phyloP scores from a whole-genome alignment of 2,113 vertebrate genomes.

The Deroptyus accipitrinus region DNA sequence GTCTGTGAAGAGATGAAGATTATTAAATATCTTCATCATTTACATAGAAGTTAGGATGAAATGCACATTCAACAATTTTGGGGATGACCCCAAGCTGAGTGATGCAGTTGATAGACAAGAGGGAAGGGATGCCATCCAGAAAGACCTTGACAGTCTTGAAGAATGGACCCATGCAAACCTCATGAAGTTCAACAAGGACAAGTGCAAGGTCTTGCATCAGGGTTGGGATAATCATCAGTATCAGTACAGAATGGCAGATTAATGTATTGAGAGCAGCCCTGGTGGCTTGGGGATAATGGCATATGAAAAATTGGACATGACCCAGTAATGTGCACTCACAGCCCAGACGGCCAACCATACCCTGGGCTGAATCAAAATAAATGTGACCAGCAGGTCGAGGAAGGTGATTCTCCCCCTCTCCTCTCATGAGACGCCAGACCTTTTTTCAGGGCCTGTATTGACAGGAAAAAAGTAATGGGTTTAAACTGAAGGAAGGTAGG shows the following conservation, averaged over 20 bases:
- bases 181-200: background rate
- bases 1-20: background rate
- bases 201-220: background rate
- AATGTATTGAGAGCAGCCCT: background rate
- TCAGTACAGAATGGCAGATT: background rate
- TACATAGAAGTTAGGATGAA: background rate
- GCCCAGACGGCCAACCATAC: background rate
- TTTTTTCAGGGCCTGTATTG: background rate
- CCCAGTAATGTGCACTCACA: background rate
- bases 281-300: background rate
- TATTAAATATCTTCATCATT: background rate
- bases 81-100: background rate
- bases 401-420: background rate
- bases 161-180: background rate
- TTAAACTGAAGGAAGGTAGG: background rate
- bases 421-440: background rate
- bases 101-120: background rate
- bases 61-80: background rate
- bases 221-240: background rate
- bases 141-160: background rate
- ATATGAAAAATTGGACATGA: background rate
- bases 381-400: background rate
- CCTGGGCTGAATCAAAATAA: background rate
- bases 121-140: background rate
- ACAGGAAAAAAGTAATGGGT: background rate